A percentile compares a stretch with the other conserved stretches of the same genome.
phyloP scores from a whole-genome alignment of 1,140 invertebrate species.

The Pogonomyrmex californicus region DNA sequence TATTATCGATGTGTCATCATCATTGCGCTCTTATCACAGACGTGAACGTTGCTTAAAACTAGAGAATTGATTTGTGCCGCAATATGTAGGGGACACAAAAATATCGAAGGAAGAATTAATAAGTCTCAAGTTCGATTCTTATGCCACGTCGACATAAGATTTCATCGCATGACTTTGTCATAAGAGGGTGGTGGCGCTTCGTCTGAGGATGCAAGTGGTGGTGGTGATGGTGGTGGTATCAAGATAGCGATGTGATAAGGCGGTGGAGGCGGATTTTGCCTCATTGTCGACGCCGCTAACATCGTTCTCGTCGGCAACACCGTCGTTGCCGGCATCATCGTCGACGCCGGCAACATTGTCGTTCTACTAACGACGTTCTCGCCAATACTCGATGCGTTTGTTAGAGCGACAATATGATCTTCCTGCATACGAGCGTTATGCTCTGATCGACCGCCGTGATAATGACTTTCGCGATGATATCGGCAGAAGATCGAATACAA shows the following conservation, averaged over 20 bases:
- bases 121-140: neutral
- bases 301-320: constrained; percentile 2
- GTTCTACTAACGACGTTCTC: constrained; percentile 27
- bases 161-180: constrained; percentile 89
- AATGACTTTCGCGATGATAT: constrained; percentile 73
- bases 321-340: constrained; percentile 35
- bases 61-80: constrained; percentile 50
- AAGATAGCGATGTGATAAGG: constrained; percentile 91
- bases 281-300: constrained; percentile 53
- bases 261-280: constrained; percentile 87
- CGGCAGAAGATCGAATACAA: constrained; percentile 82
- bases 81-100: constrained; percentile 6
- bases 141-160: neutral
- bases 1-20: constrained; percentile 58
- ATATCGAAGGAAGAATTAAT: constrained; percentile 38
- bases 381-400: constrained; percentile 35
- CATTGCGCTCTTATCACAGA: constrained; percentile 74
- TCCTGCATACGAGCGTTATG: constrained; percentile 67
- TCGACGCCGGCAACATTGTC: neutral
- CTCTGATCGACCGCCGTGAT: constrained; percentile 41
- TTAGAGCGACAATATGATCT: constrained; percentile 71
- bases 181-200: constrained; percentile 90
- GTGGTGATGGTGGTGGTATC: constrained; percentile 86
- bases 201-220: constrained; percentile 72
- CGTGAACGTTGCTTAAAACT: constrained; percentile 71